These are phyloP conservation scores for Psilopsiagon aymara DNA, from an alignment of 2,113 vertebrate species.

Conservation along the genomic window DNA sequence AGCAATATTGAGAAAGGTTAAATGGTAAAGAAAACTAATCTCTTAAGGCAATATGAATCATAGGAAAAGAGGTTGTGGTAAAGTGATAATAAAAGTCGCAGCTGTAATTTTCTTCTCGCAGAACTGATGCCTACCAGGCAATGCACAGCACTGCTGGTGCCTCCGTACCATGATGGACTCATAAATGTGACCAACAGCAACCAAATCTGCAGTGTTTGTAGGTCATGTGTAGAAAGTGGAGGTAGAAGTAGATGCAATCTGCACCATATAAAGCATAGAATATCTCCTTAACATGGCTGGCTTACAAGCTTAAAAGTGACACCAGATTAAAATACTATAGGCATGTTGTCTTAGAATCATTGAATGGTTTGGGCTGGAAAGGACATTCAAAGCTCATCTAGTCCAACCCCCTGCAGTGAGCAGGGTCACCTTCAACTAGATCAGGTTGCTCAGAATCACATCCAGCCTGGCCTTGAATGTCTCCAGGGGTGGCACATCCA, in stretches of 20 bases:
- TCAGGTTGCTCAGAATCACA: background rate
- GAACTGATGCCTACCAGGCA: constrained; percentile 5
- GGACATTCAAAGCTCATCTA: background rate
- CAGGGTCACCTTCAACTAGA: background rate
- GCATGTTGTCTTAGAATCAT: background rate
- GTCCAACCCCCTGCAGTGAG: background rate
- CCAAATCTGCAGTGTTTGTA: accelerated
- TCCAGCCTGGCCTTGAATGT: background rate
- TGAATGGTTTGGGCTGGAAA: background rate
- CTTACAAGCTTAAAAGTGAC: background rate
- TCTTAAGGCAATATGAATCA: constrained; percentile 74
- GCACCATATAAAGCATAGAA: background rate
- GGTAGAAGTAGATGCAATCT: background rate
- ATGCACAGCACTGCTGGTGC: background rate
- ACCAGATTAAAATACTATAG: accelerated
- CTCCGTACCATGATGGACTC: background rate
- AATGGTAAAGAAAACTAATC: constrained; percentile 76
- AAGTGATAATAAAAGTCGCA: constrained; percentile 54
- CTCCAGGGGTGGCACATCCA: background rate
- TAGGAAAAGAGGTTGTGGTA: constrained; percentile 56
- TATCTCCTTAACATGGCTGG: background rate
- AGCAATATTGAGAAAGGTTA: constrained; percentile 75
- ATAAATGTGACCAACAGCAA: accelerated
- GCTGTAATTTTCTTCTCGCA: constrained; percentile 55
- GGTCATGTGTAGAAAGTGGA: background rate